Conservation (phyloP, 2,797 vertebrate species). For the Ceyx erithaca region DNA sequence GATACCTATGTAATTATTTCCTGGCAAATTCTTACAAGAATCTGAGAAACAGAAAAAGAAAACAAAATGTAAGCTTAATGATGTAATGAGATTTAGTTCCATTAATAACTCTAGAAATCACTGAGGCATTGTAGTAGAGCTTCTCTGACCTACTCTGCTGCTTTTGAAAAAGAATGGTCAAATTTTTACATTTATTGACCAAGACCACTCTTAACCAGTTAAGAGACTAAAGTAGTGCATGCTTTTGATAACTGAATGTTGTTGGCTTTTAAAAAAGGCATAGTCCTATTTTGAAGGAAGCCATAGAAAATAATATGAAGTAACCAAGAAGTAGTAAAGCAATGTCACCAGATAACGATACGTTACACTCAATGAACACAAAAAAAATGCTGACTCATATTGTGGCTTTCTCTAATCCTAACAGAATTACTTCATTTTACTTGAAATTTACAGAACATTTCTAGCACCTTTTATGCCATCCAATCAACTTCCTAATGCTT, state of each 20-base stretch:
- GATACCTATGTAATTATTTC: not conserved
- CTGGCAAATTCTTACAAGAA: not conserved
- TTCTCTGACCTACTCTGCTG: not conserved
- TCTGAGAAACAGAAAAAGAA: not conserved
- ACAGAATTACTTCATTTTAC: not conserved
- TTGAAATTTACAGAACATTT: not conserved
- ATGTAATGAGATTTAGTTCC: not conserved
- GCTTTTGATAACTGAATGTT: not conserved
- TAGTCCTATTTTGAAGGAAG: not conserved
- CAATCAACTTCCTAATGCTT: not conserved
- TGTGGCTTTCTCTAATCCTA: not conserved
- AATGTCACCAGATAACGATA: not conserved
- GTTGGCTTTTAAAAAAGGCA: not conserved
- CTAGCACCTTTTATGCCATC: not conserved
- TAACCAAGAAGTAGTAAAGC: not conserved
- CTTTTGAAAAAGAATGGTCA: not conserved
- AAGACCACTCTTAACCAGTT: not conserved
- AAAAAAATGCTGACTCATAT: not conserved
- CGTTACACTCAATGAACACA: not conserved
- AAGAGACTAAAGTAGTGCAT: not conserved
- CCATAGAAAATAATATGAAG: not conserved
- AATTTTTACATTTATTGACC: accelerated
- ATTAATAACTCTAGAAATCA: not conserved
- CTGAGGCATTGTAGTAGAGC: not conserved
- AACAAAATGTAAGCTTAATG: not conserved